phyloP scores from a whole-genome alignment of 2,797 vertebrate genomes.

The Aselliscus stoliczkanus region DNA sequence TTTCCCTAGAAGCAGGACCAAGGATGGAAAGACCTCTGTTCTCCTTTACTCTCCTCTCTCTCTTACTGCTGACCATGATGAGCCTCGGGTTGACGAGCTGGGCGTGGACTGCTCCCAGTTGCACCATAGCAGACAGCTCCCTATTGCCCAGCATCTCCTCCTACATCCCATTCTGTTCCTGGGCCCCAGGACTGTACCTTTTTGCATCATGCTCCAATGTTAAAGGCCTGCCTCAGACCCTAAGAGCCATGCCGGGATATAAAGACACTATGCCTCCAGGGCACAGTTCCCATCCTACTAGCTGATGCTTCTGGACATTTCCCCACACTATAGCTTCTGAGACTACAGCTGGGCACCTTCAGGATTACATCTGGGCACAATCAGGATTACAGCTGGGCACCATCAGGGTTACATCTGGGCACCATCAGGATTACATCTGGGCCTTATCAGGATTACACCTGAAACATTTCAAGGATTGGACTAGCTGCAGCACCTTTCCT shows the following conservation, averaged over 20 bases:
- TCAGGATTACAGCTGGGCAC: neutral
- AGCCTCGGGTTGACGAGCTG: neutral
- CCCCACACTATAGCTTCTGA: neutral
- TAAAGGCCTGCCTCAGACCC: neutral
- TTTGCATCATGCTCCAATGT: slow-evolving; percentile 41
- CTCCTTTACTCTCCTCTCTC: neutral
- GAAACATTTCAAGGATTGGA: slow-evolving; percentile 25
- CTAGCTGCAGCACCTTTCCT: slow-evolving; percentile 21
- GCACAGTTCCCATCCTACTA: neutral
- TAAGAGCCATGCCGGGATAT: neutral
- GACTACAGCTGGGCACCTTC: neutral
- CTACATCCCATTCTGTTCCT: slow-evolving; percentile 21
- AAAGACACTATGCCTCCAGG: slow-evolving; percentile 40
- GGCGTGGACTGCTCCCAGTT: slow-evolving; percentile 39
- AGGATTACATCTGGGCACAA: neutral
- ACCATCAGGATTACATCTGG: neutral
- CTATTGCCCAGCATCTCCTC: slow-evolving; percentile 8
- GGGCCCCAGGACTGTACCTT: neutral
- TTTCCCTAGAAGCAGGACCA: neutral
- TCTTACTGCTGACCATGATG: neutral
- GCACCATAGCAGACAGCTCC: slow-evolving; percentile 16
- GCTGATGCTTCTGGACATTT: neutral
- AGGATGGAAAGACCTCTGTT: neutral
- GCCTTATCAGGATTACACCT: neutral
- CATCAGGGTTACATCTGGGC: neutral